These are phyloP conservation scores for Balearica regulorum DNA, from an alignment of 2,797 vertebrate genomes.

Conservation along the genomic window DNA sequence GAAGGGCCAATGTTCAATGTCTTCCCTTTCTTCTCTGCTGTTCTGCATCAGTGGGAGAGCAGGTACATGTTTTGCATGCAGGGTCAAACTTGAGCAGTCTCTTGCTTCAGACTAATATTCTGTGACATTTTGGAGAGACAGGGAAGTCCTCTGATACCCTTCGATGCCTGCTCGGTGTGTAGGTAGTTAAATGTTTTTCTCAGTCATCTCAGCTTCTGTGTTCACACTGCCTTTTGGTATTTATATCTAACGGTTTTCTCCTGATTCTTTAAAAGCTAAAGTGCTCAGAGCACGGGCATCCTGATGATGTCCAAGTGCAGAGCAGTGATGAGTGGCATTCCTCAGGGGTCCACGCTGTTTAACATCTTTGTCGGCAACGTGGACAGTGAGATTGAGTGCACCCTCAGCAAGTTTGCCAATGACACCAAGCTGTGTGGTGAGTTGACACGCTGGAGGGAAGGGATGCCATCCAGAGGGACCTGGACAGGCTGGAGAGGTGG, in stretches of 20 bases:
- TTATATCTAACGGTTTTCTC: not conserved
- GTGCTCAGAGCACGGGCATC: not conserved
- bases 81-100: not conserved
- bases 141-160: not conserved
- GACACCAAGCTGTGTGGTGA: no score
- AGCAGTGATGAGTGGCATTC: no score
- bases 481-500: no score
- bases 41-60: not conserved
- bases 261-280: not conserved
- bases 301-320: no score
- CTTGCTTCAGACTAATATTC: not conserved
- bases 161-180: not conserved
- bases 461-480: no score
- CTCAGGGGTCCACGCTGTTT: no score
- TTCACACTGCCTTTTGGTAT: not conserved
- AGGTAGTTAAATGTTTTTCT: not conserved
- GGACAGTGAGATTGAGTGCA: no score
- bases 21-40: not conserved
- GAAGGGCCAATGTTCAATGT: not conserved
- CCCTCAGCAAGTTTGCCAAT: no score
- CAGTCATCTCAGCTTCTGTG: not conserved
- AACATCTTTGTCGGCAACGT: no score
- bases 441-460: no score
- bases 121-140: not conserved
- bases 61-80: not conserved